A percentile compares a stretch with the other conserved stretches of the same genome.
phyloP scores from a whole-genome alignment of 2,888 invertebrate species.

The Hypolimnas misippus region DNA sequence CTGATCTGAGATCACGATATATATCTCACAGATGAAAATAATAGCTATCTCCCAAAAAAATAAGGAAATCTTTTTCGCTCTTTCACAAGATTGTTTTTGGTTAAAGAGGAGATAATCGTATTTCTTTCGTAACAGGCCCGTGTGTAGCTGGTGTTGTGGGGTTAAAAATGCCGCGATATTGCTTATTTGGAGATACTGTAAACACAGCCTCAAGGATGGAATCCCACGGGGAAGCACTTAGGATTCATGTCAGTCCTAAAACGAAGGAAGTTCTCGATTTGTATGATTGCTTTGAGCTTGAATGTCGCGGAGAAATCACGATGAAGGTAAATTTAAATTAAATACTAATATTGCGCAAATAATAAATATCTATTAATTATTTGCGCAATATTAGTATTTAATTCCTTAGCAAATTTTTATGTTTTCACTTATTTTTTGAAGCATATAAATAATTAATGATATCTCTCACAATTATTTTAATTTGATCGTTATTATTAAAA shows the following conservation, averaged over 20 bases:
- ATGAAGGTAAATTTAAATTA: constrained; percentile 91
- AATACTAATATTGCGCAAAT: too few relatives aligned
- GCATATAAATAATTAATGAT: too few relatives aligned
- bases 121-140: constrained; percentile 81
- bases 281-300: constrained; percentile 93
- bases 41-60: constrained; percentile 2
- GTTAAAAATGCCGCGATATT: constrained; percentile 96
- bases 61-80: not conserved
- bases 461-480: not conserved
- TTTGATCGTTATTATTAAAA: not conserved
- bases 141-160: constrained; percentile 96
- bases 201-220: constrained; percentile 96
- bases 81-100: not conserved
- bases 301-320: constrained; percentile 93
- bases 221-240: constrained; percentile 94
- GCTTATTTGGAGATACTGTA: constrained; percentile 96
- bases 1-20: constrained; percentile 1
- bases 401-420: too few relatives aligned
- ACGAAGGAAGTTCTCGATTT: constrained; percentile 94
- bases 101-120: not conserved
- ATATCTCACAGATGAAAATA: constrained; percentile 8
- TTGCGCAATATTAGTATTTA: too few relatives aligned
- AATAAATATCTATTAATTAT: too few relatives aligned
- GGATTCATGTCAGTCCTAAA: constrained; percentile 95
- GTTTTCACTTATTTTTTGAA: too few relatives aligned